Percentiles rank a stretch among this genome's conserved stretches.
Evolutionary conservation across 2,797 vertebrate species (phyloP).

Genomic region (Mareca strepera): DNA sequence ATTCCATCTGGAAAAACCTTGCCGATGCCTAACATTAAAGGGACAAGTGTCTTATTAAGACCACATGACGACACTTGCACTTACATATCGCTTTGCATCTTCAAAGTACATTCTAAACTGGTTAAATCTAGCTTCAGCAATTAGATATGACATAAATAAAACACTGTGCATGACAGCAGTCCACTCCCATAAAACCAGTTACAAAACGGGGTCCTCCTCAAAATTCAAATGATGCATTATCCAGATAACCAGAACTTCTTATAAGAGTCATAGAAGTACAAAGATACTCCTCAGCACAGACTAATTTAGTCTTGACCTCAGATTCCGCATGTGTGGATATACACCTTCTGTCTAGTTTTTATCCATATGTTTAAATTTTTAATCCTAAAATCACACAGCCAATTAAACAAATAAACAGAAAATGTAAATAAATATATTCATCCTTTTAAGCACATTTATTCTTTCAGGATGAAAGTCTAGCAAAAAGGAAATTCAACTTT

Average conservation of each 20-base stretch:
- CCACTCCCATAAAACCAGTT: constrained; percentile 42
- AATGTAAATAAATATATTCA: constrained; percentile 26
- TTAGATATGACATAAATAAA: constrained; percentile 57
- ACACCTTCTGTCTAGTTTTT: neutral
- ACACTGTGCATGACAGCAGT: neutral
- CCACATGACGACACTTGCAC: constrained; percentile 48
- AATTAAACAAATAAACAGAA: neutral
- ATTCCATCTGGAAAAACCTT: neutral
- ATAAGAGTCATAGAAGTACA: neutral
- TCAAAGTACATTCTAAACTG: constrained; percentile 48
- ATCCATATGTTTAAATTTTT: neutral
- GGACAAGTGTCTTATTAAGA: constrained; percentile 27
- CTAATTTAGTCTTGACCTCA: neutral
- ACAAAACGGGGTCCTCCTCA: constrained; percentile 45
- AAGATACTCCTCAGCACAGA: neutral
- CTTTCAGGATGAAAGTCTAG: constrained; percentile 46
- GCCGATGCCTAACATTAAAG: constrained; percentile 21
- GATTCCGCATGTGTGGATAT: neutral
- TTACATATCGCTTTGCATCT: constrained; percentile 3
- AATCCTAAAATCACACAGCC: neutral
- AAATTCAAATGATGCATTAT: constrained; percentile 1
- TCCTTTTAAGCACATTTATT: constrained; percentile 18
- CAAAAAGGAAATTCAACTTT: neutral
- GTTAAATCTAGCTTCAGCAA: constrained; percentile 48
- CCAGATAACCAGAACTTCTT: constrained; percentile 1